Base-by-base conservation (phyloP, 2,797 vertebrate genomes). In the Adelosebastes latens region DNA sequence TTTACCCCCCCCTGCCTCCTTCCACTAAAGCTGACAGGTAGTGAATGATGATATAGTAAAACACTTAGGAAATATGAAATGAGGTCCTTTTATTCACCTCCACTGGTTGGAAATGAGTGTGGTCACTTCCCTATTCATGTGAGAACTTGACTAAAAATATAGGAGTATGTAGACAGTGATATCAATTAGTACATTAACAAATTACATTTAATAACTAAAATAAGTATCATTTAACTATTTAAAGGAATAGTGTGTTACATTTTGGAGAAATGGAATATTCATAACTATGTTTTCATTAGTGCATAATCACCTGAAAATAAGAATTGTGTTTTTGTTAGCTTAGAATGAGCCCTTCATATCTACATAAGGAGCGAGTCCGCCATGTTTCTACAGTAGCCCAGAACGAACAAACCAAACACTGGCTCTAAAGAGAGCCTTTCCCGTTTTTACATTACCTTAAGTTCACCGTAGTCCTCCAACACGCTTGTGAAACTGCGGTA, bases 21-120 rank as follows among this genome's bases (percentile, higher is more conserved):
- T 71, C 58, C 71, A 56, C 53, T 46, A 62, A 63, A 80, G 71
- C 73, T 62, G 85, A 85, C 81, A 89, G 72, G 56, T 60, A 55
- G 76, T 87, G 75, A 90, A 89, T 87, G 77, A 85, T 83, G 79
- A 87, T 66, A 74, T 25, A 62, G 74, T 80, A 39, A 88, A 83
- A 83, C 74, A 79, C 59, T 68, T 81, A 32, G 60, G 59, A 85
- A 85, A 87, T 85, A 82, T 79, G 32, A 69, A 60, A 78, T 39
- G 29, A 77, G 25, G n/a, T 79, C 31, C 53, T 70, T 64, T 81
- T 10, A 72, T 70, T 77, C 24, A 77, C 49, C 73, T 59, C 71
- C 1, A 53, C 39, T n/a, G 22, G n/a, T 42, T 71, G 10, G 32
- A 62, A 75, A 86, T 61, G 13, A 75, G 61, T 36, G 25, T 39